phyloP scores from a whole-genome alignment of 2,888 invertebrate genomes.

The Pegoplata infirma region DNA sequence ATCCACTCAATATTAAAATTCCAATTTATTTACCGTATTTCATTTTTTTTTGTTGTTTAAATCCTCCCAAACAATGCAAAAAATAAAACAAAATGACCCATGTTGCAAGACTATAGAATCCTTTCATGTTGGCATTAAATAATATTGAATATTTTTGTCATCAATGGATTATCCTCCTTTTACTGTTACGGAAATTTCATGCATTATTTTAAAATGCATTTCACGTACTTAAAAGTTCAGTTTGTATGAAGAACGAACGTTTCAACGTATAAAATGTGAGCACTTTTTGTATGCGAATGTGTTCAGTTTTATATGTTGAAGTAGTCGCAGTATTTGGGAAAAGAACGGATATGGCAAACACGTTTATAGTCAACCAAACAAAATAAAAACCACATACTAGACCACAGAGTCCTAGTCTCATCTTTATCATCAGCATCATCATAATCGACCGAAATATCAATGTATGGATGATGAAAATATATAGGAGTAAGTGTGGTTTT shows the following conservation, averaged over 20 bases:
- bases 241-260: no score
- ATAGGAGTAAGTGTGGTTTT: neutral
- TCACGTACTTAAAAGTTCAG: neutral
- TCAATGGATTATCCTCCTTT: slow-evolving; percentile 34
- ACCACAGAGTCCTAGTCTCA: slow-evolving; percentile 32
- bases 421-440: slow-evolving; percentile 21
- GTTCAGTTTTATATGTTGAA: neutral
- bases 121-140: slow-evolving; percentile 36
- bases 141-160: slow-evolving; percentile 50
- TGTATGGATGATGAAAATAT: neutral
- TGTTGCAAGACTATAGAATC: neutral
- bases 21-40: neutral
- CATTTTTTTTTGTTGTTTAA: neutral
- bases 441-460: slow-evolving; percentile 10
- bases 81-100: slow-evolving; percentile 21
- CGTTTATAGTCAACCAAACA: slow-evolving; percentile 26
- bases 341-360: slow-evolving; percentile 1
- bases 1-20: neutral
- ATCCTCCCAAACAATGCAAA: neutral
- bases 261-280: no score
- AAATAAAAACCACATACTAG: slow-evolving; percentile 26
- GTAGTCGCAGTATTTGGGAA: neutral
- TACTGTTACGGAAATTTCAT: slow-evolving; percentile 15
- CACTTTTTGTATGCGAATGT: neutral
- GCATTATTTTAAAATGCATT: slow-evolving; percentile 29